Evolutionary conservation across 2,113 vertebrate genomes (phyloP).

Genomic region (Erpornis zantholeuca): DNA sequence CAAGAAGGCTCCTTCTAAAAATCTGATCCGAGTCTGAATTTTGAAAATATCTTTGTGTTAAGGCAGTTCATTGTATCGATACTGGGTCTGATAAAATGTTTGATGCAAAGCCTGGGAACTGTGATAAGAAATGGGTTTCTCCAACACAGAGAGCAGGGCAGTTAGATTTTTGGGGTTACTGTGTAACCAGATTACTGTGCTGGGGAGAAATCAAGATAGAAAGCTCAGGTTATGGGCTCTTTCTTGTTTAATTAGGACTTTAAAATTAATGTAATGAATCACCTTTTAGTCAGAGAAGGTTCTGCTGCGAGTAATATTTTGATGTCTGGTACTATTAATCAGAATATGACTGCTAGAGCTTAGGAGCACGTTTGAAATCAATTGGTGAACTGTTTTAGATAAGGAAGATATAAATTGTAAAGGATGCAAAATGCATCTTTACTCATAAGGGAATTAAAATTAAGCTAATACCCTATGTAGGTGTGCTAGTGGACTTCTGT

Average conservation of each 20-base stretch:
- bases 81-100: neutral
- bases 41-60: neutral
- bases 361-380: neutral
- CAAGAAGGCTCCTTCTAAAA: neutral
- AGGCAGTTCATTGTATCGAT: neutral
- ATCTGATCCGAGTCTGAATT: neutral
- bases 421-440: neutral
- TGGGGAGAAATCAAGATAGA: neutral
- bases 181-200: neutral
- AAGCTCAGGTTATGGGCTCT: neutral
- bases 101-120: neutral
- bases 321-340: neutral
- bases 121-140: neutral
- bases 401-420: neutral
- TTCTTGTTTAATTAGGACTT: neutral
- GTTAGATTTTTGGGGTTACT: neutral
- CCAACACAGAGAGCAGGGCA: neutral
- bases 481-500: neutral
- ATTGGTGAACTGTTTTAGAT: neutral
- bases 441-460: neutral
- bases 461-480: neutral
- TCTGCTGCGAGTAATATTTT: neutral
- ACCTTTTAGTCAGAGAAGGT: neutral
- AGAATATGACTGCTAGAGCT: neutral
- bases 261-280: neutral